These are phyloP conservation scores for Trematocara variabile DNA, from an alignment of 2,113 vertebrate species.

Conservation along the genomic window DNA sequence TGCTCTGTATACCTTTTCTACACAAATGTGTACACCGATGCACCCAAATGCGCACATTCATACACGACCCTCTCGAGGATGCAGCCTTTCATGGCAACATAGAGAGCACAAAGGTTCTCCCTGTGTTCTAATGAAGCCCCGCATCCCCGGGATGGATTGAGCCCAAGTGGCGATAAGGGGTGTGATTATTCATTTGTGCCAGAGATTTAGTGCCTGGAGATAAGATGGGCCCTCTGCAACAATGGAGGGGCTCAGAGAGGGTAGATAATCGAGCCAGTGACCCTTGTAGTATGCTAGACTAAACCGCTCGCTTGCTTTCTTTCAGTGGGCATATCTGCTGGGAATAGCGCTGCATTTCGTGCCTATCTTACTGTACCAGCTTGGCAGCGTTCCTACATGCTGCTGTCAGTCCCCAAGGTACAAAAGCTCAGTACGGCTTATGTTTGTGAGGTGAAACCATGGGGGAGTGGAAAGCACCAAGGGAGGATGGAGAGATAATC, in stretches of 20 bases:
- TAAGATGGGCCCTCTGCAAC: slow-evolving; percentile 47
- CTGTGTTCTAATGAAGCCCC: neutral
- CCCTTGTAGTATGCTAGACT: slow-evolving; percentile 35
- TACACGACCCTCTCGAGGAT: neutral
- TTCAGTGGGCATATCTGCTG: slow-evolving; percentile 47
- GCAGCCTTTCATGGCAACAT: neutral
- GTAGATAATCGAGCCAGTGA: slow-evolving; percentile 54
- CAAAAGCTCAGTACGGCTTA: slow-evolving; percentile 30
- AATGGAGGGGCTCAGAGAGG: slow-evolving; percentile 46
- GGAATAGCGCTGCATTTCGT: slow-evolving; percentile 18
- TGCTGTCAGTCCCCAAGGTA: slow-evolving; percentile 43
- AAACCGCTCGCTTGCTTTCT: slow-evolving; percentile 24
- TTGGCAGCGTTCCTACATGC: slow-evolving; percentile 33
- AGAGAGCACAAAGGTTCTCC: neutral
- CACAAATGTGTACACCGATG: neutral
- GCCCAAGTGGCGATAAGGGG: slow-evolving; percentile 31
- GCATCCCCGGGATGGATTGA: neutral
- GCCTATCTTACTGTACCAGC: slow-evolving; percentile 53
- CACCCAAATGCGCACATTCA: neutral
- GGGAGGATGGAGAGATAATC: slow-evolving; percentile 31
- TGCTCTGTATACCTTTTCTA: neutral
- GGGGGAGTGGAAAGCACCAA: neutral
- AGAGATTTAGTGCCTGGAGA: slow-evolving; percentile 49
- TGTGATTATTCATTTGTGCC: slow-evolving; percentile 49
- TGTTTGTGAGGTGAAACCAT: slow-evolving; percentile 10